Base-by-base conservation (phyloP, 2,888 invertebrate genomes). In the Campoletis raptor region DNA sequence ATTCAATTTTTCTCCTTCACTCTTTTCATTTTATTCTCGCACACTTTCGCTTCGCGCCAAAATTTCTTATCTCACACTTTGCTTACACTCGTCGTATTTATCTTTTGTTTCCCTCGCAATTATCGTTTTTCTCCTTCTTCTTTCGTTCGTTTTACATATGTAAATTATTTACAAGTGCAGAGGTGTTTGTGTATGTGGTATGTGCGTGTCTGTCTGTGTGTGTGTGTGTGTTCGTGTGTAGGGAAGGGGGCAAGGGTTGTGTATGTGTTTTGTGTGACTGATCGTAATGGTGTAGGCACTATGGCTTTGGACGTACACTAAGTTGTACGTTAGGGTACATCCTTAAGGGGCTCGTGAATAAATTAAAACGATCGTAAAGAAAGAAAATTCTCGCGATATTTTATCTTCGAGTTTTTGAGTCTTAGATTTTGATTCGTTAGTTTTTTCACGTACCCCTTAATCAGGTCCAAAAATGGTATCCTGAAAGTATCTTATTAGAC, bases 221-320 rank as follows among this genome's bases (percentile, higher is more conserved):
- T 73, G 64, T 67, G 48, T 48, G 67, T 85, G 66, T 73, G 66
- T 83, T n/a, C n/a, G n/a, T n/a, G n/a, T n/a, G n/a, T n/a, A 0
- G 15, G 48, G 48, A n/a, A 52, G 48, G n/a, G 30, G 30, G 30
- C 18, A 18, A 18, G 24, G 3, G 61, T 61, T 30, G 30, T 15
- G 61, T 61, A 30, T 30, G 61, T 61, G 61, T 61, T 61, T 61
- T 30, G 30, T 61, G 61, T 61, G 76, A 72, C 45, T 93, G 93
- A 92, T 93, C 91, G 90, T 92, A 92, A 93, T 92, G 92, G 92
- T 94, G 93, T 94, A 94, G 94, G 94, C 94, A 94, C 94, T 94
- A 94, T 94, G 94, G 94, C 94, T 94, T 94, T 92, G 94, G 94
- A 94, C 93, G 92, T 94, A 94, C 94, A 92, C 94, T 93, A 94